A percentile compares a stretch with the other conserved stretches of the same genome.
phyloP scores from a whole-genome alignment of 2,113 vertebrate genomes.

The Scomber colias region DNA sequence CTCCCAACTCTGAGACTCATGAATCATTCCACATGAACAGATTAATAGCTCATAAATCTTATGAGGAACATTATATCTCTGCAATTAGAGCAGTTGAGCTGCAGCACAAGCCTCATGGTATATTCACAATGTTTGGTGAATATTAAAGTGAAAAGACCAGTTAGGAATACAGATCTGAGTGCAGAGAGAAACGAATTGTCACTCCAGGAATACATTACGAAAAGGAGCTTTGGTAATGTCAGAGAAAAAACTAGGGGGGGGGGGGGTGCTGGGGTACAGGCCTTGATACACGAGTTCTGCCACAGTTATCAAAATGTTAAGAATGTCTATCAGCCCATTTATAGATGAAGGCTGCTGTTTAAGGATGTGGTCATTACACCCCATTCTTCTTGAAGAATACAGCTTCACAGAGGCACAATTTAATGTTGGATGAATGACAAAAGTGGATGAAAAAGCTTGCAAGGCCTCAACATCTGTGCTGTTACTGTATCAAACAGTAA shows the following conservation, averaged over 20 bases:
- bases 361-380: conserved; percentile 56
- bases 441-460: conserved; percentile 14
- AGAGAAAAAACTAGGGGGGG: conserved; percentile 47
- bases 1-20: conserved; percentile 75
- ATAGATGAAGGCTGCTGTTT: conserved; percentile 54
- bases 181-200: conserved; percentile 28
- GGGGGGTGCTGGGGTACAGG: conserved; percentile 31
- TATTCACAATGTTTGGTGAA: conserved; percentile 82
- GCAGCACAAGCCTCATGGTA: conserved; percentile 77
- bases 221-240: conserved; percentile 58
- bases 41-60: conserved; percentile 82
- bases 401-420: conserved; percentile 17
- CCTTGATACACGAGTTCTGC: conserved; percentile 44
- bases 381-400: conserved; percentile 29
- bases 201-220: conserved; percentile 47
- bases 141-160: conserved; percentile 68
- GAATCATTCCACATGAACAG: conserved; percentile 76
- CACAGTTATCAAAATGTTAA: conserved; percentile 63
- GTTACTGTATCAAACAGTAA: conserved; percentile 27
- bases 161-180: conserved; percentile 56
- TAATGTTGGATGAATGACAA: conserved; percentile 33
- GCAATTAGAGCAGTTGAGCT: conserved; percentile 74
- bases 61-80: conserved; percentile 74
- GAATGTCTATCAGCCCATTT: conserved; percentile 54
- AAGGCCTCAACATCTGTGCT: conserved; percentile 11